Conservation (phyloP, 2,888 invertebrate genomes). For the Autographa gamma region DNA sequence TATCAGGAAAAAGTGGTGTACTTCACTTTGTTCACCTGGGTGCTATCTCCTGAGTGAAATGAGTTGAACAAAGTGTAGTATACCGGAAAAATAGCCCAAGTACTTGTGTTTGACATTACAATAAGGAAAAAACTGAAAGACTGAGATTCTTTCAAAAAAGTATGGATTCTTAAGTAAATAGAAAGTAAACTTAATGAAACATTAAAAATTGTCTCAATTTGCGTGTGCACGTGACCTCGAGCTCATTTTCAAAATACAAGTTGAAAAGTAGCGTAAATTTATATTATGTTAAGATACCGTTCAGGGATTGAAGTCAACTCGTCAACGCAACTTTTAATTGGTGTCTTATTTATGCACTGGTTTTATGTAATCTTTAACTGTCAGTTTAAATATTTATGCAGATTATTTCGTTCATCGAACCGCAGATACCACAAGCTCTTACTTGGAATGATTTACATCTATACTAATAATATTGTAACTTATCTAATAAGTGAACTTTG, state of each 20-base stretch:
- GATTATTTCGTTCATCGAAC: neutral
- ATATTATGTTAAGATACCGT: neutral
- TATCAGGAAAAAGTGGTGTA: too few relatives aligned
- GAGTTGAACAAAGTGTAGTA: too few relatives aligned
- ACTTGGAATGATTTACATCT: too few relatives aligned
- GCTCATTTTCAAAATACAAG: neutral
- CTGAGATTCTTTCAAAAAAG: too few relatives aligned
- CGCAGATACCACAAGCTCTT: too few relatives aligned
- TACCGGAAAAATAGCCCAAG: too few relatives aligned
- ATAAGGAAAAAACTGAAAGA: too few relatives aligned
- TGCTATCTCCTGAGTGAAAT: too few relatives aligned
- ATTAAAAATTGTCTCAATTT: neutral
- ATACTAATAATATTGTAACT: too few relatives aligned
- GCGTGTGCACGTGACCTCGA: neutral
- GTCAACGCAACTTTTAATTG: neutral
- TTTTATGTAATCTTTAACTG: neutral
- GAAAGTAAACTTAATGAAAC: neutral
- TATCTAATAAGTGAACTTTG: too few relatives aligned
- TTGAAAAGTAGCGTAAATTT: neutral
- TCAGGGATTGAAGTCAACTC: neutral
- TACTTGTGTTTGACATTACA: too few relatives aligned
- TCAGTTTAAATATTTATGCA: neutral
- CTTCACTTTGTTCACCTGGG: too few relatives aligned
- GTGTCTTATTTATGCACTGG: neutral
- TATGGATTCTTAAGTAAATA: neutral